Conservation (phyloP, 2,888 invertebrate genomes). For the Plebejus argus region DNA sequence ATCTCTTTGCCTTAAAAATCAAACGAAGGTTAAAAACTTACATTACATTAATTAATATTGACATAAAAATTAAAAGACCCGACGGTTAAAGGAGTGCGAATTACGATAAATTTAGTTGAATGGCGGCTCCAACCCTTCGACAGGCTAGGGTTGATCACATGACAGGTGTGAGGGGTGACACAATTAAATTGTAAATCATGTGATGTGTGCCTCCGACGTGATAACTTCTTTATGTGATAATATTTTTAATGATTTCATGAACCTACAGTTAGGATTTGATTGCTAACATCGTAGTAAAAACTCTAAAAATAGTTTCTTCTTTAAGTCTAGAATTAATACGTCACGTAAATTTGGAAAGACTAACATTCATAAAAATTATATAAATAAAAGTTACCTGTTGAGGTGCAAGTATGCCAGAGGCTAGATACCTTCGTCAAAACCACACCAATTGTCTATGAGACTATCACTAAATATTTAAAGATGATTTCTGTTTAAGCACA, state of each 20-base stretch:
- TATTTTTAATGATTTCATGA: too few species aligned
- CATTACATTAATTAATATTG: not conserved
- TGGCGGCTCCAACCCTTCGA: not conserved
- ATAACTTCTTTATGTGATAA: not conserved
- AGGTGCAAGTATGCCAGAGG: not conserved
- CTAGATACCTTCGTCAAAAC: not conserved
- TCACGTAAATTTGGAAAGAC: too few species aligned
- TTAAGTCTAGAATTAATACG: too few species aligned
- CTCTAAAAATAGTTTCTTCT: too few species aligned
- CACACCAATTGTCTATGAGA: not conserved
- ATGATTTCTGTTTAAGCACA: not conserved
- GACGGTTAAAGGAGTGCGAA: not conserved
- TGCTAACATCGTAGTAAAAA: too few species aligned
- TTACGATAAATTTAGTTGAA: constrained; percentile 19
- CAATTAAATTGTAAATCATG: constrained; percentile 30
- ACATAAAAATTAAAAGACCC: not conserved
- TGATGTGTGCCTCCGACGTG: constrained; percentile 10
- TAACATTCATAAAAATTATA: too few species aligned
- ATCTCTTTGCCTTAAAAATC: not conserved
- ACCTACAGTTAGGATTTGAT: too few species aligned
- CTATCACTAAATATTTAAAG: not conserved
- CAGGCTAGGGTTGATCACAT: constrained; percentile 23
- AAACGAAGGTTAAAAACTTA: not conserved
- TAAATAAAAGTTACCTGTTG: not conserved
- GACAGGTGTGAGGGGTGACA: constrained; percentile 26